phyloP scores from a whole-genome alignment of 2,888 invertebrate species.

The Myopa testacea region DNA sequence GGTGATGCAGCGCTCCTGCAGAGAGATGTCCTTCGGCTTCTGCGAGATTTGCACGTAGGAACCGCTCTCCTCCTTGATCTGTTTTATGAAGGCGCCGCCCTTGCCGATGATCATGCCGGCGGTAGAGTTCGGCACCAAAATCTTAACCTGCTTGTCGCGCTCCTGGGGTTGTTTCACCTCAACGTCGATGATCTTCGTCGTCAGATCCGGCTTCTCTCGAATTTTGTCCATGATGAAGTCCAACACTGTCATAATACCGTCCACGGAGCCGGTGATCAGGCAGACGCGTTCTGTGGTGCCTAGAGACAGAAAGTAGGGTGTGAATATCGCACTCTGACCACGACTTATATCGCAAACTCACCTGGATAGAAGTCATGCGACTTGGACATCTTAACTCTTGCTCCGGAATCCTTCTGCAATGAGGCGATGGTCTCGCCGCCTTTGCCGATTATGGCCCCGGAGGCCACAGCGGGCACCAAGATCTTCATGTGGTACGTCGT shows the following conservation, averaged over 20 bases:
- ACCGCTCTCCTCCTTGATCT: constrained; percentile 93
- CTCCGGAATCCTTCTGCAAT: constrained; percentile 96
- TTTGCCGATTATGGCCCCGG: constrained; percentile 99
- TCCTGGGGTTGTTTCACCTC: constrained; percentile 88
- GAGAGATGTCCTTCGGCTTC: constrained; percentile 92
- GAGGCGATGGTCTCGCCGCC: constrained; percentile 99
- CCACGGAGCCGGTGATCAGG: constrained; percentile 90
- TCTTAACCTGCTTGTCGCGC: constrained; percentile 94
- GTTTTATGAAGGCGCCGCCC: constrained; percentile 95
- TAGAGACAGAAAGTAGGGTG: constrained; percentile 61
- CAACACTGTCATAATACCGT: constrained; percentile 90
- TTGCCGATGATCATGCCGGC: constrained; percentile 99
- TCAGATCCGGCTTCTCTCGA: constrained; percentile 91
- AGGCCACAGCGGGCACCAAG: constrained; percentile 95
- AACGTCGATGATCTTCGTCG: constrained; percentile 84
- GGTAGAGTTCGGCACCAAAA: constrained; percentile 95
- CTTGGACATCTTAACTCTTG: constrained; percentile 99
- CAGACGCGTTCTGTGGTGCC: constrained; percentile 95
- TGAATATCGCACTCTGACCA: not conserved
- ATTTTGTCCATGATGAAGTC: constrained; percentile 97
- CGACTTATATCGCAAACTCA: constrained; percentile 68
- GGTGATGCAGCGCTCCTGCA: constrained; percentile 95
- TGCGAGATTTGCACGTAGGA: constrained; percentile 97
- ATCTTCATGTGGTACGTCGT: constrained; percentile 96
- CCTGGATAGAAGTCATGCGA: constrained; percentile 99